These are phyloP conservation scores for Chaenodraco wilsoni DNA, from an alignment of 2,797 vertebrate genomes.

Conservation along the genomic window DNA sequence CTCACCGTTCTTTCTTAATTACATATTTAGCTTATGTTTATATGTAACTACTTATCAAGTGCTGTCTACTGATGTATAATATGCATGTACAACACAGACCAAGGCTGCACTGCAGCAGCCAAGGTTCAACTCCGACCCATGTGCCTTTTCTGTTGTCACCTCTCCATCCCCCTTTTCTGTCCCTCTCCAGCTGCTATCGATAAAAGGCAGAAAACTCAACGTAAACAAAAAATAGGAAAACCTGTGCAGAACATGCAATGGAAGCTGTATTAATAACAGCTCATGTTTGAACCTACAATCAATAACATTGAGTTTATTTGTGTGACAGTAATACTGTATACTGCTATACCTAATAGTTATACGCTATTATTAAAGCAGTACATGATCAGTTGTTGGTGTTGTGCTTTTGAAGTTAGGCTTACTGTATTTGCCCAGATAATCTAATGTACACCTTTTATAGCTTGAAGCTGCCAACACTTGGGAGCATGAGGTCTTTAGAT, in stretches of 20 bases:
- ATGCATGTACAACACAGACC: not conserved
- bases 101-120: too few relatives aligned
- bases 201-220: too few relatives aligned
- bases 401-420: not conserved
- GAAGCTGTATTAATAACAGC: not conserved
- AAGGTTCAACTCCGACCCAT: too few relatives aligned
- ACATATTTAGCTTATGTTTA: too few relatives aligned
- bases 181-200: too few relatives aligned
- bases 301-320: not conserved
- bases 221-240: too few relatives aligned
- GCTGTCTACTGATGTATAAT: conserved; percentile 38
- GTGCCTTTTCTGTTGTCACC: too few relatives aligned
- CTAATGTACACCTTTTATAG: conserved; percentile 18
- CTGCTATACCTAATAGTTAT: not conserved
- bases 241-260: not conserved
- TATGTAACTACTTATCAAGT: not conserved
- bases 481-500: conserved; percentile 20
- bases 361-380: too few relatives aligned
- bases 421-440: conserved; percentile 1
- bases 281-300: not conserved
- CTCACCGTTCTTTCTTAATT: too few relatives aligned
- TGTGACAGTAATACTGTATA: not conserved
- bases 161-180: too few relatives aligned
- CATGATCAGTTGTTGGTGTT: not conserved
- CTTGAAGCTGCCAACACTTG: not conserved